phyloP scores from a whole-genome alignment of 2,888 invertebrate genomes.

The Sclerodermus sp. region DNA sequence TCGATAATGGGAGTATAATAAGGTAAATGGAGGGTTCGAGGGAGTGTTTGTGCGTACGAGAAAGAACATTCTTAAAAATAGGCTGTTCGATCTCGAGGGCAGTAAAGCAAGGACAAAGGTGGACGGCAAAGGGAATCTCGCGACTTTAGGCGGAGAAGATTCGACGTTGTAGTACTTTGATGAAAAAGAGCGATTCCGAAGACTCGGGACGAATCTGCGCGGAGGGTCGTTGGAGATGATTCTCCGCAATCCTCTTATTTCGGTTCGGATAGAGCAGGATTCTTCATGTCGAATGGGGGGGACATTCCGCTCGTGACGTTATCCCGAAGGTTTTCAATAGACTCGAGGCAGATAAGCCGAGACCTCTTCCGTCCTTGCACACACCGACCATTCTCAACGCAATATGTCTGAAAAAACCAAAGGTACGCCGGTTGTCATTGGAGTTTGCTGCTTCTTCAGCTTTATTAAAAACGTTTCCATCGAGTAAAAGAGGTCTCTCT shows the following conservation, averaged over 20 bases:
- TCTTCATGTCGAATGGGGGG: background rate
- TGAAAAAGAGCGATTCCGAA: conserved; percentile 6
- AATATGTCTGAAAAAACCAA: too few species aligned
- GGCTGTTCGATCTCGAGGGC: conserved; percentile 18
- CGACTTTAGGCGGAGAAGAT: too few species aligned
- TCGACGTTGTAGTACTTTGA: background rate
- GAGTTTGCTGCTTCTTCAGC: too few species aligned
- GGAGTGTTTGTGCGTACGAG: conserved; percentile 13
- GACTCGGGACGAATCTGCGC: conserved; percentile 4
- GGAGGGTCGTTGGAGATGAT: conserved; percentile 20
- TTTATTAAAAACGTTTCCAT: too few species aligned
- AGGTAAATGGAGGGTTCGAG: conserved; percentile 22
- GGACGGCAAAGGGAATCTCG: background rate
- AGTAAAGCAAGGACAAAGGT: conserved; percentile 24
- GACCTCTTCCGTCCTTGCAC: too few species aligned
- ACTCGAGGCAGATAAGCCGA: conserved; percentile 5
- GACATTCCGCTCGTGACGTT: conserved; percentile 24
- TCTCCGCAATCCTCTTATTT: conserved; percentile 17
- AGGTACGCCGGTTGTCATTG: too few species aligned
- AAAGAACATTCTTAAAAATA: conserved; percentile 20
- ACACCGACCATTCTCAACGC: too few species aligned
- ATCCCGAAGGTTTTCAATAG: conserved; percentile 37
- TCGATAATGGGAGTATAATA: conserved; percentile 35
- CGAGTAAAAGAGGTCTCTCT: too few species aligned
- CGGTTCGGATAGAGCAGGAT: background rate